Base-by-base conservation (phyloP, 2,797 vertebrate genomes). In the Sebastolobus alascanus region DNA sequence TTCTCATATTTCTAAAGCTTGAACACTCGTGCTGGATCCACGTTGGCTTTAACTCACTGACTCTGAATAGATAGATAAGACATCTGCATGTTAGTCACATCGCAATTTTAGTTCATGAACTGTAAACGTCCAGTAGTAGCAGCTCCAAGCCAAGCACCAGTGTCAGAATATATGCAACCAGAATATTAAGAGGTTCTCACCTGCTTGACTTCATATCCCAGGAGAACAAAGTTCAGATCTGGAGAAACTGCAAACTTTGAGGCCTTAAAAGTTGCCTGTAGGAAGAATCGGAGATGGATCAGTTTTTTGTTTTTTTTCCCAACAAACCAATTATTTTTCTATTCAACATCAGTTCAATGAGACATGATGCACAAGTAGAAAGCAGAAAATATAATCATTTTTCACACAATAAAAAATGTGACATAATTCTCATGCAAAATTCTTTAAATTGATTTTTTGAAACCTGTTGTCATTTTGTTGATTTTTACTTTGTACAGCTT, bases 161-260 rank as follows among this genome's bases (percentile, higher is more conserved):
- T 16, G 20, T 69, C 35, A 66, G 46, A 64, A 65, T 29, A 18
- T 25, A 55, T 66, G n/a, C 8, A 71, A 18, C 3, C 3, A 9
- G 63, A 80, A 60, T 79, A 70, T 59, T 40, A 60, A 80, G 22
- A 69, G 16, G 7, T 60, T 76, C 94, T 93, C 73, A 96, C 95
- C 94, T 93, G 94, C 68, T 89, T 94, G 54, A 95, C 88, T 67
- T 95, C 94, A n/a, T 95, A 96, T 37, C 90, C 93, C 75, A 96
- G 88, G 35, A 96, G 93, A 79, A 95, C 91, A 58, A 91, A 96
- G 85, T 94, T 95, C 63, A 93, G 87, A 83, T 96, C 95, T 25
- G 95, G 95, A 89, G 95, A 96, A 75, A 96, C 84, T 1, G 90
- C 82, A 81, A 95, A 94, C 89, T 88, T 94, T 38, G 94, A 93